Evolutionary conservation across 2,797 vertebrate species (phyloP).

Genomic region (Lagorchestes hirsutus): DNA sequence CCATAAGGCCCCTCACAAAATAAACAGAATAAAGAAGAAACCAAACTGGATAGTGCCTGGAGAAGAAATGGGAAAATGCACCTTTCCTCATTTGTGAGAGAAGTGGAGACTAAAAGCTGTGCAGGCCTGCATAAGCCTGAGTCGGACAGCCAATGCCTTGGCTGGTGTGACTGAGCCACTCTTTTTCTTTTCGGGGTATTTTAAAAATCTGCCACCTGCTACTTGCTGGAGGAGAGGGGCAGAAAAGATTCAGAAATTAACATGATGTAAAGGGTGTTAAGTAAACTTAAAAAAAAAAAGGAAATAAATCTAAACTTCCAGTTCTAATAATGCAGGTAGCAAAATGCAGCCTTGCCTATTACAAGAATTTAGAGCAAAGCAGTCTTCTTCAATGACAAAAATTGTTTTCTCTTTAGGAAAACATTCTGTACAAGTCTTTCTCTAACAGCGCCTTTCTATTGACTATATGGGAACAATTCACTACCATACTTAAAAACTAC

Average conservation of each 20-base stretch:
- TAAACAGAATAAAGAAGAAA: background rate
- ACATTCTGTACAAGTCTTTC: background rate
- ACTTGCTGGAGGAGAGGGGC: background rate
- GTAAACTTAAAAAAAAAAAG: background rate
- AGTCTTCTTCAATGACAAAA: background rate
- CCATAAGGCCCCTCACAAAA: background rate
- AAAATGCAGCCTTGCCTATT: background rate
- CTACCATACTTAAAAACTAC: conserved; percentile 31
- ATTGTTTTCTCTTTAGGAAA: background rate
- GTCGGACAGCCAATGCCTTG: background rate
- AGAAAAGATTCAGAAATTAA: background rate
- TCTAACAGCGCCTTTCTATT: conserved; percentile 40
- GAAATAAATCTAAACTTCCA: background rate
- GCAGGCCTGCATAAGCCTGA: background rate
- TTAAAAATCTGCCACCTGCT: background rate
- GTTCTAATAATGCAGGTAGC: background rate
- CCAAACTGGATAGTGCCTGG: background rate
- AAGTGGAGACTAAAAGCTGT: background rate
- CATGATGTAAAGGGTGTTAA: background rate
- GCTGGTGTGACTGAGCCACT: background rate
- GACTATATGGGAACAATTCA: conserved; percentile 28
- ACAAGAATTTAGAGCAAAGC: background rate
- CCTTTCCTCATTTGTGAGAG: background rate
- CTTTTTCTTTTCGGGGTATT: background rate
- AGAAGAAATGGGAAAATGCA: background rate